Percentiles rank a stretch among this genome's conserved stretches.
These are phyloP conservation scores for Macropodus opercularis DNA, from an alignment of 2,797 vertebrate species.

Conservation along the genomic window DNA sequence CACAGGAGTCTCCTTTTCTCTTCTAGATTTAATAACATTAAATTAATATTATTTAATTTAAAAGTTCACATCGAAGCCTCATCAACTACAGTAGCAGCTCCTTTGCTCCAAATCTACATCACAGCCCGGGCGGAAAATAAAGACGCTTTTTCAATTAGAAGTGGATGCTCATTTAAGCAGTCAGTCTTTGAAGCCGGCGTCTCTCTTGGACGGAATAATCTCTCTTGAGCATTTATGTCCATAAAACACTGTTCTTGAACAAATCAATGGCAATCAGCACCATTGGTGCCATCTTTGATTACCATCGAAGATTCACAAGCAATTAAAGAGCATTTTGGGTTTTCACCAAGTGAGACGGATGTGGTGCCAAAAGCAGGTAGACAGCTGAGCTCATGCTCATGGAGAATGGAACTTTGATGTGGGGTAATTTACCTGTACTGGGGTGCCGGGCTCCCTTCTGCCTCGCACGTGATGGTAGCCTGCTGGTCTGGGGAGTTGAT, in stretches of 20 bases:
- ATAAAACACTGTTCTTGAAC: slow-evolving; percentile 57
- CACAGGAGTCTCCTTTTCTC: slow-evolving; percentile 64
- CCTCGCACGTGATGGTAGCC: slow-evolving; percentile 77
- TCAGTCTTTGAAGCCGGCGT: slow-evolving; percentile 54
- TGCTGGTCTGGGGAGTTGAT: slow-evolving; percentile 79
- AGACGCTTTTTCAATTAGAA: slow-evolving; percentile 61
- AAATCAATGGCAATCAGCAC: slow-evolving; percentile 70
- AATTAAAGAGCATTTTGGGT: slow-evolving; percentile 48
- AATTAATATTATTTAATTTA: too few relatives aligned
- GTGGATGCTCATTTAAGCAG: slow-evolving; percentile 61
- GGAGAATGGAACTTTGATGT: slow-evolving; percentile 27
- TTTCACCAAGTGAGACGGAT: slow-evolving; percentile 19
- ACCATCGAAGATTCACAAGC: slow-evolving; percentile 54
- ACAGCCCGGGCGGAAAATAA: slow-evolving; percentile 35
- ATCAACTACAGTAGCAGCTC: slow-evolving; percentile 41
- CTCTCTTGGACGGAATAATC: slow-evolving; percentile 50
- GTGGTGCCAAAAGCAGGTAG: slow-evolving; percentile 6
- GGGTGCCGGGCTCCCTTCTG: slow-evolving; percentile 73
- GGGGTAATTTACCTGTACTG: slow-evolving; percentile 79
- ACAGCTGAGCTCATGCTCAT: slow-evolving; percentile 1
- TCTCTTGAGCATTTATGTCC: slow-evolving; percentile 50
- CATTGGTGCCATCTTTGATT: slow-evolving; percentile 60
- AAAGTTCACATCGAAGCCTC: too few relatives aligned
- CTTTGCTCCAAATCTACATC: slow-evolving; percentile 39
- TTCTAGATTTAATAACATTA: slow-evolving; percentile 62